Percentiles rank a stretch among this genome's conserved stretches.
phyloP scores from a whole-genome alignment of 2,797 vertebrate genomes.

The Typhlichthys subterraneus region DNA sequence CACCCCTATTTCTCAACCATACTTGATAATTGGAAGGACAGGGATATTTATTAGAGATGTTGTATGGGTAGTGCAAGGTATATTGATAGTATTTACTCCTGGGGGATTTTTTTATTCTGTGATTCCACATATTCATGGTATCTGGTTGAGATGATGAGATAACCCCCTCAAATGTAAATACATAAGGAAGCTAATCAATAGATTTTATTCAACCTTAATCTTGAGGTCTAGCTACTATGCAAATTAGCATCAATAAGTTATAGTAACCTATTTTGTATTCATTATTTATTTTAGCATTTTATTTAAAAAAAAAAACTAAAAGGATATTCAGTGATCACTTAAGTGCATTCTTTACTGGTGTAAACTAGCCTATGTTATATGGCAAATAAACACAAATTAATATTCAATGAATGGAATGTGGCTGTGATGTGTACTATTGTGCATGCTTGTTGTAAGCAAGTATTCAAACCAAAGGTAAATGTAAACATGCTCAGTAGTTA shows the following conservation, averaged over 20 bases:
- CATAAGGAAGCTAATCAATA: not conserved
- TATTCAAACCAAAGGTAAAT: not conserved
- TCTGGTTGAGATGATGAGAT: not conserved
- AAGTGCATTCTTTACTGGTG: too few relatives aligned
- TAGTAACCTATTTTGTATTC: not conserved
- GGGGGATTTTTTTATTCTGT: not conserved
- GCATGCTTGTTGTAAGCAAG: not conserved
- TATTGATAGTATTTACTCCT: not conserved
- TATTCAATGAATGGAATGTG: conserved; percentile 24
- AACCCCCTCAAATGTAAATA: conserved; percentile 1
- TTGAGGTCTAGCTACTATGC: not conserved
- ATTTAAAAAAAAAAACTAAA: not conserved
- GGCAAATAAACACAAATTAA: conserved; percentile 8
- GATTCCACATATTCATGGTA: not conserved
- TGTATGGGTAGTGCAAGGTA: too few relatives aligned
- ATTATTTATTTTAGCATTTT: not conserved
- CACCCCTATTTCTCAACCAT: too few relatives aligned
- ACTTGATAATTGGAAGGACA: too few relatives aligned
- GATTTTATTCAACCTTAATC: not conserved
- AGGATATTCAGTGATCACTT: not conserved
- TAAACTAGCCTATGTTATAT: too few relatives aligned
- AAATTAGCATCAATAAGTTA: not conserved
- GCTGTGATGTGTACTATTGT: not conserved
- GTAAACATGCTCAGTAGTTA: not conserved
- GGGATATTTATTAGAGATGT: too few relatives aligned